These are phyloP conservation scores for Limenitis camilla DNA, from an alignment of 2,888 invertebrate genomes.

Conservation along the genomic window DNA sequence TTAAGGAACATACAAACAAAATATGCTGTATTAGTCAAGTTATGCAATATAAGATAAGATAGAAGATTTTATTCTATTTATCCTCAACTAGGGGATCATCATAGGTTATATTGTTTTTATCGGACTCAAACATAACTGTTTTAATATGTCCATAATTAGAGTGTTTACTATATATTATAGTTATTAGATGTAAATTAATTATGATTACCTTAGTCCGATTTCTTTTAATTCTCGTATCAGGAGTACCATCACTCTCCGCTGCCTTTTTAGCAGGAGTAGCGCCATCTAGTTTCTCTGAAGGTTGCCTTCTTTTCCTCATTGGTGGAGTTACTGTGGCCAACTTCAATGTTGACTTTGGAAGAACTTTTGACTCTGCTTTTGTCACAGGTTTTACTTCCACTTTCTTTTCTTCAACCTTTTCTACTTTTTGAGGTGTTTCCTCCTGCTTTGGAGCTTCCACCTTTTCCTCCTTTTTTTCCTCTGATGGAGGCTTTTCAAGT, in stretches of 20 bases:
- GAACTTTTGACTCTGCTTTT: constrained; percentile 47
- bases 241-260: constrained; percentile 48
- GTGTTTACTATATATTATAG: neutral
- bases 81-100: too few relatives aligned
- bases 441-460: constrained; percentile 41
- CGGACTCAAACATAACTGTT: too few relatives aligned
- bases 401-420: constrained; percentile 34
- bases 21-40: too few relatives aligned
- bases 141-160: too few relatives aligned
- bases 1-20: too few relatives aligned
- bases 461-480: constrained; percentile 39
- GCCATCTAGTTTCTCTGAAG: constrained; percentile 55
- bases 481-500: constrained; percentile 28
- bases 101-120: too few relatives aligned
- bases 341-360: constrained; percentile 69
- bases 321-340: constrained; percentile 74
- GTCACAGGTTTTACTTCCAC: constrained; percentile 37
- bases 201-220: constrained; percentile 61
- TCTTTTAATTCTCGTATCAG: constrained; percentile 61
- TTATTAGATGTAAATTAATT: neutral
- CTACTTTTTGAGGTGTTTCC: constrained; percentile 37
- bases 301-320: constrained; percentile 71
- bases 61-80: too few relatives aligned
- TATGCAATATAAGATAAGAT: too few relatives aligned
- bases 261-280: constrained; percentile 52